Conservation (phyloP, 2,888 invertebrate genomes). For the Parnassius glacialis region DNA sequence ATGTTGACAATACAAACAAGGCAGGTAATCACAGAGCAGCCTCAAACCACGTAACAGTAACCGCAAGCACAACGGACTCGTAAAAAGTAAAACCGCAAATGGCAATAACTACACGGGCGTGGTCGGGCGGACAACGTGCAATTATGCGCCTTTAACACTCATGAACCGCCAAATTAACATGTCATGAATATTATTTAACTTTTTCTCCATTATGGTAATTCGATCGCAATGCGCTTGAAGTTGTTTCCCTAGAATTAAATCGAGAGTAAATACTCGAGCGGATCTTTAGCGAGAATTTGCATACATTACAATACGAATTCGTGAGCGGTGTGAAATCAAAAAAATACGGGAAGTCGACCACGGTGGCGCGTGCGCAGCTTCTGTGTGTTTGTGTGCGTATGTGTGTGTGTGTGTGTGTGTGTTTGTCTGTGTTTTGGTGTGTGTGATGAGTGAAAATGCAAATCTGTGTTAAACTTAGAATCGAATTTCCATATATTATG, state of each 20-base stretch:
- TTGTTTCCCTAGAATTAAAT: constrained; percentile 67
- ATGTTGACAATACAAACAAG: constrained; percentile 12
- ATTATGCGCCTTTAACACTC: constrained; percentile 69
- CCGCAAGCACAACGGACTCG: constrained; percentile 13
- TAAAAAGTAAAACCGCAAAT: constrained; percentile 26
- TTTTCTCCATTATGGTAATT: constrained; percentile 69
- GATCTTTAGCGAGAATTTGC: constrained; percentile 24
- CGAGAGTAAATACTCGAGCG: constrained; percentile 53
- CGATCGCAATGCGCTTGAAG: constrained; percentile 57
- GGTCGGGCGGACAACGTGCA: constrained; percentile 47
- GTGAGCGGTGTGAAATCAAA: constrained; percentile 9
- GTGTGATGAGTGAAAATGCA: constrained; percentile 17
- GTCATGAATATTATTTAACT: constrained; percentile 76
- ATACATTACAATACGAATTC: constrained; percentile 38
- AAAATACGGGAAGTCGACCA: constrained; percentile 20
- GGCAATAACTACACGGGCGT: constrained; percentile 24
- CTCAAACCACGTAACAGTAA: neutral
- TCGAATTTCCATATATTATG: constrained; percentile 15
- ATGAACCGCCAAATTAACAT: constrained; percentile 60
- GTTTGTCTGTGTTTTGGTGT: neutral
- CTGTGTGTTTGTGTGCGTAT: neutral
- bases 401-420: neutral
- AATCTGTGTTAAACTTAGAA: constrained; percentile 11
- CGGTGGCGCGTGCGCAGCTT: constrained; percentile 21
- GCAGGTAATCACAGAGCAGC: neutral